phyloP scores from a whole-genome alignment of 2,113 vertebrate species.

The Fregata magnificens region DNA sequence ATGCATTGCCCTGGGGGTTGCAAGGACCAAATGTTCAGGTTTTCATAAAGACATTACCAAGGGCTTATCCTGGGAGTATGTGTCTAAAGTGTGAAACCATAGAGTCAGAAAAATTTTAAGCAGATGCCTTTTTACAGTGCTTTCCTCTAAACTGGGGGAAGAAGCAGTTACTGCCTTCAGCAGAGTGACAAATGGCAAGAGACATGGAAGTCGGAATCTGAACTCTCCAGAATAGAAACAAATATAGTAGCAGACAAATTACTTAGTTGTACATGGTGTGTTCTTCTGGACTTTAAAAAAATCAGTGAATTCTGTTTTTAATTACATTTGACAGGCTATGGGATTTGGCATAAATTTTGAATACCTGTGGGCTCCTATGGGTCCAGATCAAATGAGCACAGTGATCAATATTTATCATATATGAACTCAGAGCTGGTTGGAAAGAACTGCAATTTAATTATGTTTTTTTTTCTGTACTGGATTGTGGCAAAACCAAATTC shows the following conservation, averaged over 20 bases:
- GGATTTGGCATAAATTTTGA: neutral
- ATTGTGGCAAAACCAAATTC: neutral
- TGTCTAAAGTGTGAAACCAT: constrained; percentile 11
- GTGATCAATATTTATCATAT: neutral
- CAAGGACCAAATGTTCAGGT: constrained; percentile 52
- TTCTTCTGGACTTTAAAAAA: neutral
- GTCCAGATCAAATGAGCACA: neutral
- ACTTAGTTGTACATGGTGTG: neutral
- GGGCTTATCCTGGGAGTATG: neutral
- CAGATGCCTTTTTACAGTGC: neutral
- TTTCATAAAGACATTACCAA: constrained; percentile 21
- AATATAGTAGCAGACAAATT: neutral
- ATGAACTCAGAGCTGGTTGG: neutral
- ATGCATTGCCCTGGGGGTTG: constrained; percentile 19
- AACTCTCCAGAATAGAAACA: neutral
- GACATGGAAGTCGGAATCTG: neutral
- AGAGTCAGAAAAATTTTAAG: neutral
- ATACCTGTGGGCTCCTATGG: neutral
- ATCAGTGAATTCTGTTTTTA: neutral
- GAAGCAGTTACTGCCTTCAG: neutral
- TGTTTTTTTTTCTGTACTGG: neutral
- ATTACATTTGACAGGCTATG: neutral
- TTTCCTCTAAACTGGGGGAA: neutral
- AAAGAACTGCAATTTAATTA: neutral
- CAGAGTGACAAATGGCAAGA: neutral